Conservation (phyloP, 2,797 vertebrate genomes). For the Pangasius larnaudii region DNA sequence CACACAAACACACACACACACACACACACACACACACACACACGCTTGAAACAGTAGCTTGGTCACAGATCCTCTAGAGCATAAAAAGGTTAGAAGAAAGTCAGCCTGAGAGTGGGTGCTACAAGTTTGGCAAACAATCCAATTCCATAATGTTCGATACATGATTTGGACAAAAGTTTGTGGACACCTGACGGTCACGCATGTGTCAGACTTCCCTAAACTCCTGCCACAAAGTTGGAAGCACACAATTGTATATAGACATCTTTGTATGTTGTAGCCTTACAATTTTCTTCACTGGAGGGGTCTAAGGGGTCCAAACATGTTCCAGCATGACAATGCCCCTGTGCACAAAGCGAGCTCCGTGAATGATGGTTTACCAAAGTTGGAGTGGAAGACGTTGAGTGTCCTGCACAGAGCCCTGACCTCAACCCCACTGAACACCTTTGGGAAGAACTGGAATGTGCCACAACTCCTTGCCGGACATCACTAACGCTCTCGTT, state of each 20-base stretch:
- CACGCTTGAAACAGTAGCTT: background rate
- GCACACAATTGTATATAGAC: background rate
- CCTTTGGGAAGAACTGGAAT: background rate
- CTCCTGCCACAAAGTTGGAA: background rate
- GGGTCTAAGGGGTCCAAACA: background rate
- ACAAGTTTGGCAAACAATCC: background rate
- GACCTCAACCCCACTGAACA: background rate
- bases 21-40: background rate
- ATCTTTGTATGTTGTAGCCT: background rate
- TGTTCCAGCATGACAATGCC: background rate
- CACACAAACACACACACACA: slow-evolving; percentile 25
- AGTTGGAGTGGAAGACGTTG: background rate
- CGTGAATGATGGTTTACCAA: background rate
- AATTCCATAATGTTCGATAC: background rate
- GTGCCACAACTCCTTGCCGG: background rate
- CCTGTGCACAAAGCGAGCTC: background rate
- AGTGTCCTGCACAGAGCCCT: background rate
- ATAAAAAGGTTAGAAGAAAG: background rate
- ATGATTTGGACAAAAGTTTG: background rate
- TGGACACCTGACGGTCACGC: background rate
- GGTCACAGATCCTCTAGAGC: background rate
- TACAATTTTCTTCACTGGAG: background rate
- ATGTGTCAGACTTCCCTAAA: background rate
- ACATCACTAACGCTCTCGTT: background rate
- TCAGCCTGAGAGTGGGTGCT: background rate